Evolutionary conservation across 2,888 invertebrate species (phyloP), one percentile per base, ranked within the genome.

Genomic region (Ametastegia equiseti): DNA sequence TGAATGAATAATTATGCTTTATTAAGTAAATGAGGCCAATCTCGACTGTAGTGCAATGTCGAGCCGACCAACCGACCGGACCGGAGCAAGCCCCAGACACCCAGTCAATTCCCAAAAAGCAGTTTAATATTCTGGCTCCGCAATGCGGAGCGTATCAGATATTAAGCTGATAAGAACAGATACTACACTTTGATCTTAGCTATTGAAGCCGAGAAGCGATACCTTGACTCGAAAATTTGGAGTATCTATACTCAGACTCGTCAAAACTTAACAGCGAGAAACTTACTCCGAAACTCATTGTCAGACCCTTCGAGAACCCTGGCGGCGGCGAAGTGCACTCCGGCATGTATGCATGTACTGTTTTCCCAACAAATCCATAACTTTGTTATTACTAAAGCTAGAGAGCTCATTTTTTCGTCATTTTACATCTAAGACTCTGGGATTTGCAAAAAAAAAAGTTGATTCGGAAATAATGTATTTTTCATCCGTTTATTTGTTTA

Each of bases 111-210:
- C 0, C n/a, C 39, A 36, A 69, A 69, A 42, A 69, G 5, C 15
- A n/a, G 42, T 39, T 36, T 19, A 19, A 36, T 39, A 19, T 69
- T 39, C 36, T 69, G n/a, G n/a, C 54, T 23, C 54, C n/a, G 6
- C 15, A 54, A 9, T 30, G 1, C 11, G 27, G 7, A 30, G 15
- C 27, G 30, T 63, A 30, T 30, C 7, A 27, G 15, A 63, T 42
- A 75, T 75, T 75, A 75, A 75, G 75, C 75, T 75, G 75, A 75
- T 75, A 75, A 71, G 71, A 71, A 71, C 71, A 71, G 71, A 75
- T 75, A 75, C 75, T 75, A 75, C 75, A 75, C 75, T 75, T 75
- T 75, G 75, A 75, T 75, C 75, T 75, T 75, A 75, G 75, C 50
- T 36, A 75, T 47, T 42, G 42, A 54, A 27, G 54, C 75, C 54